Percentiles rank a stretch among this genome's conserved stretches.
These are phyloP conservation scores for Toxotes lorentzi DNA, from an alignment of 2,797 vertebrate genomes.

Conservation along the genomic window DNA sequence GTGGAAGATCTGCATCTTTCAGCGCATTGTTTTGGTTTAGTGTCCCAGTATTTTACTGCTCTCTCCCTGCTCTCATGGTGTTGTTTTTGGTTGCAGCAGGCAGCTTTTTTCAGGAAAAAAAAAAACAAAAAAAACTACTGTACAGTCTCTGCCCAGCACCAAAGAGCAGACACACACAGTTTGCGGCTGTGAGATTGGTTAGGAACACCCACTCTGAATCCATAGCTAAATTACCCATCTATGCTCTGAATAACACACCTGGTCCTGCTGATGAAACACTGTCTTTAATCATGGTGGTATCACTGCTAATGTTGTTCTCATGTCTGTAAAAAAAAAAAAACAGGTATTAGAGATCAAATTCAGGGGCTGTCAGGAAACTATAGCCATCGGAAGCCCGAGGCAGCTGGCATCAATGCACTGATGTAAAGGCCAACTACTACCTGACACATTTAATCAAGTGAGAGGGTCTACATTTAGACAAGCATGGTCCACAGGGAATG, in stretches of 20 bases:
- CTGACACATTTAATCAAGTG: slow-evolving; percentile 84
- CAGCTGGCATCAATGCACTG: slow-evolving; percentile 64
- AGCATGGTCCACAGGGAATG: slow-evolving; percentile 66
- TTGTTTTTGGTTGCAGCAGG: neutral
- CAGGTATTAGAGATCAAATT: slow-evolving; percentile 72
- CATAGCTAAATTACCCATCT: slow-evolving; percentile 19
- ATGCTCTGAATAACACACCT: slow-evolving; percentile 23
- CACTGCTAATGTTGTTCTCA: slow-evolving; percentile 68
- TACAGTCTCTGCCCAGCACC: neutral
- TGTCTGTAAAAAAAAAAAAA: slow-evolving; percentile 72
- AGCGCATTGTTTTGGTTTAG: neutral
- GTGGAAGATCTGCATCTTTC: neutral
- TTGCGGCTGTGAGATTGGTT: slow-evolving; percentile 18
- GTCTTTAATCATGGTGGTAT: slow-evolving; percentile 60
- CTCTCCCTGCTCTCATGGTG: neutral
- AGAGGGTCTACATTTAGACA: slow-evolving; percentile 78
- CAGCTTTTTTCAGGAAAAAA: slow-evolving; percentile 17
- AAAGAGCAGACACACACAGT: slow-evolving; percentile 19
- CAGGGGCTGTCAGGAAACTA: slow-evolving; percentile 74
- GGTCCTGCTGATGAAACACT: slow-evolving; percentile 33
- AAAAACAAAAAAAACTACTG: neutral
- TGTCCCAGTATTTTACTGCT: neutral
- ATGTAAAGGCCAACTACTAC: slow-evolving; percentile 74
- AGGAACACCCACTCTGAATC: slow-evolving; percentile 23
- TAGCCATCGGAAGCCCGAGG: slow-evolving; percentile 72